These are phyloP conservation scores for Riparia riparia DNA, from an alignment of 2,113 vertebrate genomes.

Conservation along the genomic window DNA sequence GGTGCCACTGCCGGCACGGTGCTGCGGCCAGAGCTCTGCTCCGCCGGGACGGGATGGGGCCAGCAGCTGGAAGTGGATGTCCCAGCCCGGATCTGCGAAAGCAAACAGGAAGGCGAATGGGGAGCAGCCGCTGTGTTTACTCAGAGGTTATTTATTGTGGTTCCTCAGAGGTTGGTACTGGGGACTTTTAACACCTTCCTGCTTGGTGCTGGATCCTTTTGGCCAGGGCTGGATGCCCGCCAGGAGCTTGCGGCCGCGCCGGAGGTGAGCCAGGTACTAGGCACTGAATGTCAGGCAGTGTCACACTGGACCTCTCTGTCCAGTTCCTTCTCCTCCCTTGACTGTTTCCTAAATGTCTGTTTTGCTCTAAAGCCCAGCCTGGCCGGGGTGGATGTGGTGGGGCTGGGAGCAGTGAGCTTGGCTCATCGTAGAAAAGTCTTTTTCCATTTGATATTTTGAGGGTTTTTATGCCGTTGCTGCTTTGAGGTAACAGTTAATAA, in stretches of 20 bases:
- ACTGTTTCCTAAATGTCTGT: not conserved
- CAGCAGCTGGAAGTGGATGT: not conserved
- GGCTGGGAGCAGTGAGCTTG: not conserved
- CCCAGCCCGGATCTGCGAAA: conserved; percentile 19
- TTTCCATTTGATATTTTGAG: not conserved
- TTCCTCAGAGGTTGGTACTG: not conserved
- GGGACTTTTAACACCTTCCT: not conserved
- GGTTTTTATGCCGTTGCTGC: not conserved
- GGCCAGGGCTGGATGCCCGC: not conserved
- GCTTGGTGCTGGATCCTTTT: not conserved
- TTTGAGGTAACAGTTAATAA: not conserved
- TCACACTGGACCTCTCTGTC: not conserved
- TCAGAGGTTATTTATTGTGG: not conserved
- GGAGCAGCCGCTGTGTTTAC: conserved; percentile 1
- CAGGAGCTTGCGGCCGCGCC: not conserved
- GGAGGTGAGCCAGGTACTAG: not conserved
- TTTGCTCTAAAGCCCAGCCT: not conserved
- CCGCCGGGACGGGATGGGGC: rapidly evolving
- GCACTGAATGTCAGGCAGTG: not conserved
- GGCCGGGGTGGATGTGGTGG: rapidly evolving
- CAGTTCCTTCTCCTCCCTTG: not conserved
- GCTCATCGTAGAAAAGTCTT: not conserved
- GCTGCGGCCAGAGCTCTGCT: not conserved
- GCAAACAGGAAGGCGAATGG: conserved; percentile 45
- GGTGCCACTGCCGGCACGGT: not conserved